Evolutionary conservation across 2,797 vertebrate genomes (phyloP).

Genomic region (Threskiornis aethiopicus): DNA sequence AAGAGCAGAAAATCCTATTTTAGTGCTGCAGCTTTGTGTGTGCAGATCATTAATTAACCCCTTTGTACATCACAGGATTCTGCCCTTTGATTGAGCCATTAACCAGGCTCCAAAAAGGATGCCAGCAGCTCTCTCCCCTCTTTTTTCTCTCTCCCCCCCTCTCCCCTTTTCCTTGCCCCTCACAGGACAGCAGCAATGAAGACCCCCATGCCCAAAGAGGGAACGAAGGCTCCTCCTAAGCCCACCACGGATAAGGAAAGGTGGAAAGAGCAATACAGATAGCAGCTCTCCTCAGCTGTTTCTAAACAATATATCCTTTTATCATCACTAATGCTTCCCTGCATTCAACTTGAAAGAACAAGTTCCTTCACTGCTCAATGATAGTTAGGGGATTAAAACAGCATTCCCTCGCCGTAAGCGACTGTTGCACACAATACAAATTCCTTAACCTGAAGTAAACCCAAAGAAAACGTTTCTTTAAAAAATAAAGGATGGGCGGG

Average conservation of each 20-base stretch:
- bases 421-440: not conserved
- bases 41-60: not conserved
- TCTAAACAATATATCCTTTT: constrained; percentile 27
- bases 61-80: not conserved
- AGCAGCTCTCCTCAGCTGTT: not conserved
- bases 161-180: not conserved
- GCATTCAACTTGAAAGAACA: constrained; percentile 36
- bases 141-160: not conserved
- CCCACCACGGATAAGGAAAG: not conserved
- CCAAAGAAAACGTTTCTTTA: not conserved
- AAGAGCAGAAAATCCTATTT: constrained; percentile 14
- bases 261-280: not conserved
- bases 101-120: not conserved
- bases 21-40: not conserved
- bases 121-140: not conserved
- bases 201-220: not conserved
- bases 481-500: not conserved
- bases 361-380: not conserved
- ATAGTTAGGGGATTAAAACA: not conserved
- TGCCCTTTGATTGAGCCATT: not conserved
- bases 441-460: not conserved
- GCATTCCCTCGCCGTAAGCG: not conserved
- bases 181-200: not conserved
- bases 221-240: not conserved
- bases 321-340: constrained; percentile 1